These are phyloP conservation scores for Oscheius sp. DNA, from an alignment of 2,888 invertebrate genomes.

Conservation along the genomic window DNA sequence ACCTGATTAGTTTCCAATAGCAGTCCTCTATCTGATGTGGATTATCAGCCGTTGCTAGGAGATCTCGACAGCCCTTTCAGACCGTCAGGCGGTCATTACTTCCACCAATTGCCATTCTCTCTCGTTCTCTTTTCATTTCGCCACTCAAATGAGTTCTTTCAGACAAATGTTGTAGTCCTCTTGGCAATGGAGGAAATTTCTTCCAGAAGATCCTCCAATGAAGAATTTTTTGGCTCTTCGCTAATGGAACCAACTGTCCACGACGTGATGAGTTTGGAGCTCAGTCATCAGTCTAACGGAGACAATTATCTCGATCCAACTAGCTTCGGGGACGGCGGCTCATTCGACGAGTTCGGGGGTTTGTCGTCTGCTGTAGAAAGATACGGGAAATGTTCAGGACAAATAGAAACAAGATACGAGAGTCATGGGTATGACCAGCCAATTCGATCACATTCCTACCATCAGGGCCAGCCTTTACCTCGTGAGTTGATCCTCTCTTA, in stretches of 20 bases:
- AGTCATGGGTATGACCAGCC: slow-evolving; percentile 18
- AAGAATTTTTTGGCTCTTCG: slow-evolving; percentile 23
- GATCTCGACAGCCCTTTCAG: no score
- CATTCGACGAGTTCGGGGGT: slow-evolving; percentile 23
- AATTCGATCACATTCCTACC: background rate
- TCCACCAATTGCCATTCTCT: background rate
- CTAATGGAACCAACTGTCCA: slow-evolving; percentile 36
- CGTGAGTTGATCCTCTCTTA: no score
- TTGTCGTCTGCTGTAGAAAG: background rate
- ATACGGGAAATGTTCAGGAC: background rate
- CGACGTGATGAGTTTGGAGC: slow-evolving; percentile 37
- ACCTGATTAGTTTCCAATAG: slow-evolving; percentile 20
- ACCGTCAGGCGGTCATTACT: slow-evolving; percentile 1
- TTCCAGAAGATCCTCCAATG: slow-evolving; percentile 25
- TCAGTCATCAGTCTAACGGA: slow-evolving; percentile 30
- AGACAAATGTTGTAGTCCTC: slow-evolving; percentile 19
- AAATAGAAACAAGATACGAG: background rate
- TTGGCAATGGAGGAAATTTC: slow-evolving; percentile 28
- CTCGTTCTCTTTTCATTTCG: slow-evolving; percentile 11
- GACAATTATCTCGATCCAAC: slow-evolving; percentile 35
- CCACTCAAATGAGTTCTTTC: slow-evolving; percentile 10
- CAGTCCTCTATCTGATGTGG: background rate
- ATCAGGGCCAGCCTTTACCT: background rate
- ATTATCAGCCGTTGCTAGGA: slow-evolving; percentile 23
- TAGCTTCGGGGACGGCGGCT: slow-evolving; percentile 32